phyloP scores from a whole-genome alignment of 2,797 vertebrate species.

The Enteromius unitaeniatus region DNA sequence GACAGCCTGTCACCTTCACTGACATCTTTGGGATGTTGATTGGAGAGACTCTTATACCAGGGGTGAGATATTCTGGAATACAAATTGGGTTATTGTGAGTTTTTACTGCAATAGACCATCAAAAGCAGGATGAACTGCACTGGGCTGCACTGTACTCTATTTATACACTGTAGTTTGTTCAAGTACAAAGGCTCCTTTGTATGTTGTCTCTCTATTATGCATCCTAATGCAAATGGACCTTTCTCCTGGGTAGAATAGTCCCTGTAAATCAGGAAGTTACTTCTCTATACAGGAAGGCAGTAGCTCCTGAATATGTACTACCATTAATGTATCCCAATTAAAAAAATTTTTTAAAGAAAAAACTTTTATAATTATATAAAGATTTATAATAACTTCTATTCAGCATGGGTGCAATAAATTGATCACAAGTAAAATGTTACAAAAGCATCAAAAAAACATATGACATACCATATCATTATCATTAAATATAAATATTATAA shows the following conservation, averaged over 20 bases:
- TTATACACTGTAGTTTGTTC: slow-evolving; percentile 12
- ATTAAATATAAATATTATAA: not conserved
- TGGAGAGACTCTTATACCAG: slow-evolving; percentile 93
- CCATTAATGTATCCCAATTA: not conserved
- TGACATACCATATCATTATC: not conserved
- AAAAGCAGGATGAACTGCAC: not conserved
- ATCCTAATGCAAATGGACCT: slow-evolving; percentile 47
- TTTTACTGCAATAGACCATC: not conserved
- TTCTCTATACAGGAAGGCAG: slow-evolving; percentile 1
- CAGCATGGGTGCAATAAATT: not conserved
- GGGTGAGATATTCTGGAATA: slow-evolving; percentile 77
- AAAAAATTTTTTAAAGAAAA: not conserved
- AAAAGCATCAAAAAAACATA: not conserved
- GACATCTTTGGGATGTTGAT: slow-evolving; percentile 99
- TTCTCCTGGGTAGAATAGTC: slow-evolving; percentile 5
- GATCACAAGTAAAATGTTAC: not conserved
- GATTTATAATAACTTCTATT: not conserved
- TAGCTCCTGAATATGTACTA: not conserved
- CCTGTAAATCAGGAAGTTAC: slow-evolving; percentile 15
- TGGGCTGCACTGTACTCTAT: slow-evolving; percentile 5
- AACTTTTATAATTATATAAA: too few species aligned
- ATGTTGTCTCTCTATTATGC: slow-evolving; percentile 28
- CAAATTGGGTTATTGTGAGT: not conserved
- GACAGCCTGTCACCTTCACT: slow-evolving; percentile 96
- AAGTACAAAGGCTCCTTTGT: slow-evolving; percentile 43